Conservation (phyloP, 2,797 vertebrate species). For the Pangasius sanitwongsei region DNA sequence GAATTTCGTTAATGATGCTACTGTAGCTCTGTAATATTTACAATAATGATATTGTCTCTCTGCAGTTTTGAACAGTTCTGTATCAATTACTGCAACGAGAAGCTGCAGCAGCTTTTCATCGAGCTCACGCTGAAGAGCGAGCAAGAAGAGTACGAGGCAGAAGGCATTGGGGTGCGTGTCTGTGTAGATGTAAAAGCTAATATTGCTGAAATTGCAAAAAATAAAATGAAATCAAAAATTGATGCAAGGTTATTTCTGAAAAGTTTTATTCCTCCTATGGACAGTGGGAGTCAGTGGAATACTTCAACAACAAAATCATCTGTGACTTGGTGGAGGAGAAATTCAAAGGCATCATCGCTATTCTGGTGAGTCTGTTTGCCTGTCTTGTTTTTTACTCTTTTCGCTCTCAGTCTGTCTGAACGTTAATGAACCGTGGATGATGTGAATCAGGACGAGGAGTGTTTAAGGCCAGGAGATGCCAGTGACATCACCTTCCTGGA, state of each 20-base stretch:
- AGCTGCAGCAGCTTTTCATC: slow-evolving; percentile 94
- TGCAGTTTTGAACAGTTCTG: slow-evolving; percentile 97
- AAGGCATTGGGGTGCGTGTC: slow-evolving; percentile 87
- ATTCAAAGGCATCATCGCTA: slow-evolving; percentile 96
- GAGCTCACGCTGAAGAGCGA: slow-evolving; percentile 93
- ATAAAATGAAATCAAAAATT: neutral
- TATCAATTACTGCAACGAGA: slow-evolving; percentile 98
- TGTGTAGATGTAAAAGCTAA: neutral
- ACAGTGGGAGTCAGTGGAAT: slow-evolving; percentile 96
- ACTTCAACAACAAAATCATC: slow-evolving; percentile 99
- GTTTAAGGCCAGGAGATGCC: slow-evolving; percentile 91
- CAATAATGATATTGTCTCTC: neutral
- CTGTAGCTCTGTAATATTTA: neutral
- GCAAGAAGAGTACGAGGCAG: slow-evolving; percentile 90
- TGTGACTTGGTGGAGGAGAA: slow-evolving; percentile 98
- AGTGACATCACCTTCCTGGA: slow-evolving; percentile 92
- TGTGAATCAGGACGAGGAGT: slow-evolving; percentile 90
- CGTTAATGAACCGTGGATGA: neutral
- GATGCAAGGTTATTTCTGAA: neutral
- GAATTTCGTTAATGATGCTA: neutral
- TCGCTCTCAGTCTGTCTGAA: too few relatives aligned
- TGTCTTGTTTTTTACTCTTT: neutral
- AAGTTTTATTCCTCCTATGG: neutral
- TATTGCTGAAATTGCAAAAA: neutral
- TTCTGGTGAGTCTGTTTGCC: slow-evolving; percentile 77